Evolutionary conservation across 2,888 invertebrate species (phyloP).

Genomic region (Zonitis immaculata): DNA sequence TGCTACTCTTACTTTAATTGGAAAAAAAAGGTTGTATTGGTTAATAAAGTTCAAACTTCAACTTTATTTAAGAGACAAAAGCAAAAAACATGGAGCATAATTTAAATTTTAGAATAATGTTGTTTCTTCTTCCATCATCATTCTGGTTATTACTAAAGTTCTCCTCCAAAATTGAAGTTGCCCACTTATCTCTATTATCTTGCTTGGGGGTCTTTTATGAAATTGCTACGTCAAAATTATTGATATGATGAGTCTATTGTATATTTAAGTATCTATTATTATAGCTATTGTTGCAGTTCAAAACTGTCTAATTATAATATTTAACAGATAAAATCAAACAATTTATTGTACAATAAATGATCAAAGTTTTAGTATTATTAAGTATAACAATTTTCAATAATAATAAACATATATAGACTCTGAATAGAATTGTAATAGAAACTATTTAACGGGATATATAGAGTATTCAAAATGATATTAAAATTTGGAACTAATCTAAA

Average conservation of each 20-base stretch:
- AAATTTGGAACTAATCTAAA: slow-evolving; percentile 18
- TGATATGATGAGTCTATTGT: background rate
- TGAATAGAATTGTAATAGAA: slow-evolving; percentile 13
- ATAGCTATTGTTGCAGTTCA: background rate
- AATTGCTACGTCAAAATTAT: background rate
- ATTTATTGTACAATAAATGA: no score
- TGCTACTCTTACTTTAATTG: no score
- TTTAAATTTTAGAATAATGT: background rate
- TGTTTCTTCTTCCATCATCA: background rate
- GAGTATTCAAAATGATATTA: slow-evolving; percentile 15
- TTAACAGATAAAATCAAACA: no score
- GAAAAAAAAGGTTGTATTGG: no score
- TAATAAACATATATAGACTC: no score
- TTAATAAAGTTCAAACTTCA: no score
- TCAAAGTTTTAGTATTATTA: no score
- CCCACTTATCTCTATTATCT: no score
- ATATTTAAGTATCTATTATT: background rate
- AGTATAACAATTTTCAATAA: background rate
- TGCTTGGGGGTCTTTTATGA: background rate
- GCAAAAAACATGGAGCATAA: no score
- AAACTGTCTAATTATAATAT: background rate
- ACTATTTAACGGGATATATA: slow-evolving; percentile 15
- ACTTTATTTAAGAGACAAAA: no score
- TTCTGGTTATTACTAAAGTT: background rate
- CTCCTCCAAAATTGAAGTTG: no score